Evolutionary conservation across 2,113 vertebrate genomes (phyloP), one percentile per base, ranked within the genome.

Genomic region (Cavia aperea): DNA sequence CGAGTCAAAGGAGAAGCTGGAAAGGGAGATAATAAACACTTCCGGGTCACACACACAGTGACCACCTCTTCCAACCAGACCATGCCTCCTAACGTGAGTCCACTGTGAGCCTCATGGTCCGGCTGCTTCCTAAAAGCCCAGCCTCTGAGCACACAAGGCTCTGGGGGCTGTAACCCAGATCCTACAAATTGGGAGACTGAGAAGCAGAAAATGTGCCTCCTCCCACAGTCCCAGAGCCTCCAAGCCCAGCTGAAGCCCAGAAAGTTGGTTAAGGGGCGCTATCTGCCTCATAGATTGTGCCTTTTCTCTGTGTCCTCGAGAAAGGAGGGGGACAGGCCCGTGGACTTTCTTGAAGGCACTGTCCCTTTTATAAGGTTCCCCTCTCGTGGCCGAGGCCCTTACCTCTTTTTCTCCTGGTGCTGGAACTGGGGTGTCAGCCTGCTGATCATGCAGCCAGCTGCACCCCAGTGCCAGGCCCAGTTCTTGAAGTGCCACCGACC

Each of bases 291-390:
- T 8, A 6, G n/a, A 23, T 7, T 1, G 2, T 10, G 36, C 60
- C 43, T 62, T 60, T 83, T 39, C 16, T 2, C 16, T 15, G 43
- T 11, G 14, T 33, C 58, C 68, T 58, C 36, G 1, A 33, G 33
- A 13, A 4, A 9, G 63, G 7, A 24, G n/a, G 12, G 5, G 8
- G 0, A 46, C 14, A 7, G 60, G 23, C 31, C 7, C 13, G 12
- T 36, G 13, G 21, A 33, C 46, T 19, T 54, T 26, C 4, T 4
- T 0, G 9, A 11, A 7, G 46, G 46, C 36, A 18, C 26, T 77
- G 26, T 29, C 14, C 14, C 33, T 7, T 7, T 31, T 7, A 29
- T 21, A 13, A 2, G 33, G 87, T 14, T 29, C 73, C 15, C 4
- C 62, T 63, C 29, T 19, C 24, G 2, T 58, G 66, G 10, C 49